Evolutionary conservation across 1,140 invertebrate genomes (phyloP), one percentile per base, ranked within the genome.

Genomic region (Drosophila triauraria): DNA sequence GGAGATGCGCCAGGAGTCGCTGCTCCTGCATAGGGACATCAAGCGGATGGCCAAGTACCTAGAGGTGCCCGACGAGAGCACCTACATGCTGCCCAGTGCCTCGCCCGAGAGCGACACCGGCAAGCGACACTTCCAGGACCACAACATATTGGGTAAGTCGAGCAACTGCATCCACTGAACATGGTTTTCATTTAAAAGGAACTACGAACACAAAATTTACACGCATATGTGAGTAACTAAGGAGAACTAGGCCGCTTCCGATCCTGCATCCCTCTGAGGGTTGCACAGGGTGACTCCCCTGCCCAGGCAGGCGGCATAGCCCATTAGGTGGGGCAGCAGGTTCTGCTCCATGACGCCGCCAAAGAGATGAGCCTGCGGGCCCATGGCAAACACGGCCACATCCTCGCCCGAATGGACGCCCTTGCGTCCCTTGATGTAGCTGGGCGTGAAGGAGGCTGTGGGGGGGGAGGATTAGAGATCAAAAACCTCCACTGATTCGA

Each of bases 1-100:
- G 92, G 95, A 96, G 38, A 83, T 96, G 25, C 94, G 96, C 42
- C 96, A 97, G 75, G 94, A 96, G 70, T 94, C 94, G 2, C 91
- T 97, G n/a, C 93, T 95, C 35, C 92, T 97, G 30, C 95, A 97
- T 90, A 93, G 96, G n/a, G 96, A 97, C 65, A 95, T 97, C 13
- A 93, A 94, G 35, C 93, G 92, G 2, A 95, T 95, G 94, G 91
- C 92, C 27, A 90, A 93, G 47, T 82, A 91, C 25, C 59, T 94
- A 17, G 88, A 93, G 13, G 85, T 79, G 47, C 82, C 82, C 17
- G 81, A 91, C 50, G 90, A 92, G 7, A 88, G 87, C 58, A 87
- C 77, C 27, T 91, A 84, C 58, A 84, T 93, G 78, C 58, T 84
- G 30, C 88, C 91, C 17, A 91, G 91, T 17, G 93, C 96, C 0